These are phyloP conservation scores for Entomobrya multifasciata DNA, from an alignment of 2,888 invertebrate genomes.

Conservation along the genomic window DNA sequence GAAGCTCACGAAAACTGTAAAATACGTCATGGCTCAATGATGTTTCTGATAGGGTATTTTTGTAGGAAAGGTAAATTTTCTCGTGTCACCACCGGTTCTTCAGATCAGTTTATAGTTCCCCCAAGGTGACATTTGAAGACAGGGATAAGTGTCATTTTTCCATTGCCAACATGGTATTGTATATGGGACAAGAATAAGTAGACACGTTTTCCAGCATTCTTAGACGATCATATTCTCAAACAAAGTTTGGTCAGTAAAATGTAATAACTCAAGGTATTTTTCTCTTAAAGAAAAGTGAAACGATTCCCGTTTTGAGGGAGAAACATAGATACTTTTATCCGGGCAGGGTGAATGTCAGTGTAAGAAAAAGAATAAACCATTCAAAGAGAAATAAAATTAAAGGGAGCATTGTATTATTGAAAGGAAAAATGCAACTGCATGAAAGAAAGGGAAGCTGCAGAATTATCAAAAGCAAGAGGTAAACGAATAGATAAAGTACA, in stretches of 20 bases:
- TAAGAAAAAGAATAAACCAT: not conserved
- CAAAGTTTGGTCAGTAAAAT: constrained; percentile 45
- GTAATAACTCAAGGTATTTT: not conserved
- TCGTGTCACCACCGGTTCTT: constrained; percentile 7
- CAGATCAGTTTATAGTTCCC: constrained; percentile 34
- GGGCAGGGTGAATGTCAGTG: constrained; percentile 15
- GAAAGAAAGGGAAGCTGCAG: not conserved
- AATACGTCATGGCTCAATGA: constrained; percentile 47
- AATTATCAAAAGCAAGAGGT: too few relatives aligned
- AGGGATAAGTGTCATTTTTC: constrained; percentile 64
- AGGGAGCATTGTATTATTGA: constrained; percentile 62
- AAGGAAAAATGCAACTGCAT: constrained; percentile 64
- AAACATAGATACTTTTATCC: constrained; percentile 20
- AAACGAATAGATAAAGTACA: too few relatives aligned
- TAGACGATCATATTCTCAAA: constrained; percentile 8
- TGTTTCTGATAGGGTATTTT: constrained; percentile 46
- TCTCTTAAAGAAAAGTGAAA: constrained; percentile 10
- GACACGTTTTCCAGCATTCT: too few relatives aligned
- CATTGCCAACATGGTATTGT: constrained; percentile 42
- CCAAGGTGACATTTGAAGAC: constrained; percentile 45
- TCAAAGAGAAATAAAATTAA: constrained; percentile 58
- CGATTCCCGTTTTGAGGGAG: constrained; percentile 8
- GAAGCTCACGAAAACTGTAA: not conserved
- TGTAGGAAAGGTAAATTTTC: not conserved
- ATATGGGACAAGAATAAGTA: too few relatives aligned